Evolutionary conservation across 1,140 invertebrate genomes (phyloP).

Genomic region (Anastrepha obliqua): DNA sequence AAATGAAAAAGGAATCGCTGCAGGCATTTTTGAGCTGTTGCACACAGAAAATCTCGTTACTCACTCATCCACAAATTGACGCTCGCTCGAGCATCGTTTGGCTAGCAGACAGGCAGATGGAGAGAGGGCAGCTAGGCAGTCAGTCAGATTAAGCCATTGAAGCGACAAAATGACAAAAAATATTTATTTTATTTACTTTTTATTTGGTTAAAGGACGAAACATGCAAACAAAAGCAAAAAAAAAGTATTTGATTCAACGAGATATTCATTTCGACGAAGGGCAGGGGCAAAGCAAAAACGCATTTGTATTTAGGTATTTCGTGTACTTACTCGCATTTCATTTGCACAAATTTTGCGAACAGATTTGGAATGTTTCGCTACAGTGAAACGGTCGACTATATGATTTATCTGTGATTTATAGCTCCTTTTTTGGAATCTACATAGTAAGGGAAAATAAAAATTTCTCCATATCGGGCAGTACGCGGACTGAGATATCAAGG

Average conservation of each 20-base stretch:
- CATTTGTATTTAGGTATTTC: neutral
- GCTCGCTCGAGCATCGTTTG: constrained; percentile 3
- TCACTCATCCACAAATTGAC: constrained; percentile 37
- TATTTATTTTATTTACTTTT: constrained; percentile 51
- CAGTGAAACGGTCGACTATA: neutral
- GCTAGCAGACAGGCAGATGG: neutral
- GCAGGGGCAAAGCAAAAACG: no score
- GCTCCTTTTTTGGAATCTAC: no score
- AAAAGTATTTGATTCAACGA: neutral
- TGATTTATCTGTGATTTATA: no score
- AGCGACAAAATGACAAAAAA: constrained; percentile 50
- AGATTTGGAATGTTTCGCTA: neutral
- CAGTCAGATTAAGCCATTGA: constrained; percentile 48
- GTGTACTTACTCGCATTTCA: neutral
- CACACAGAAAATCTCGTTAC: constrained; percentile 51
- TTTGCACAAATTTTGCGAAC: constrained; percentile 11
- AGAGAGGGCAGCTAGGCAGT: neutral
- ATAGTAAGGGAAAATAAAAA: no score
- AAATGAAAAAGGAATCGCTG: constrained; percentile 50
- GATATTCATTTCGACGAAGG: neutral
- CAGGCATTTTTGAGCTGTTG: constrained; percentile 49
- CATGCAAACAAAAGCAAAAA: constrained; percentile 11
- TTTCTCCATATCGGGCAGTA: no score
- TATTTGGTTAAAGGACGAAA: constrained; percentile 19
- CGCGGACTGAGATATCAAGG: no score